These are phyloP conservation scores for Camelus dromedarius DNA, from an alignment of 2,113 vertebrate genomes.

Conservation along the genomic window DNA sequence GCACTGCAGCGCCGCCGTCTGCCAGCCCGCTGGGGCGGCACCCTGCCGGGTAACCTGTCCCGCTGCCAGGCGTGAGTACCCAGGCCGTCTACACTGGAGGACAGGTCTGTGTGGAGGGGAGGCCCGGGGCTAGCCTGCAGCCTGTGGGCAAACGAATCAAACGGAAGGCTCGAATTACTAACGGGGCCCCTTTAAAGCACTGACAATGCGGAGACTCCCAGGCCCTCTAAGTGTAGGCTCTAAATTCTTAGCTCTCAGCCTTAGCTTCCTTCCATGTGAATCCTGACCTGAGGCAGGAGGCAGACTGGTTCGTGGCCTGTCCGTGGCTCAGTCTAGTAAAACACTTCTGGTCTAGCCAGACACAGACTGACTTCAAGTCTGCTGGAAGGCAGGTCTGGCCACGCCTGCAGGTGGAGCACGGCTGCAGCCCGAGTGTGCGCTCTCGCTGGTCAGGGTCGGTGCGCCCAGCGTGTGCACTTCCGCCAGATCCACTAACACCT, in stretches of 20 bases:
- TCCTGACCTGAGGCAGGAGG: neutral
- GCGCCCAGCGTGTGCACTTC: neutral
- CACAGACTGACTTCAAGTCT: neutral
- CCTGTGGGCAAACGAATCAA: neutral
- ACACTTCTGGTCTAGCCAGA: neutral
- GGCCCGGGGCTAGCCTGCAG: neutral
- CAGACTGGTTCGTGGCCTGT: neutral
- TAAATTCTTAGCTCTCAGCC: neutral
- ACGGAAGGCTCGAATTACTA: neutral
- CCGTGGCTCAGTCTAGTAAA: neutral
- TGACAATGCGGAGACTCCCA: no score
- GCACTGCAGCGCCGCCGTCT: slow-evolving; percentile 82
- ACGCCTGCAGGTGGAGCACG: neutral
- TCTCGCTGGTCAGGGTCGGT: neutral
- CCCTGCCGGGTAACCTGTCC: slow-evolving; percentile 70
- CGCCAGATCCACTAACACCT: neutral
- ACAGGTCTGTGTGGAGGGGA: neutral
- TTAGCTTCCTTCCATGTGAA: neutral
- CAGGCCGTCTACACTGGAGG: rapidly evolving
- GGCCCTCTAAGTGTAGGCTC: neutral
- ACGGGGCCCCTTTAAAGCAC: neutral
- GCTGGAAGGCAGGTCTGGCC: neutral
- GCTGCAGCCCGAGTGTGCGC: rapidly evolving
- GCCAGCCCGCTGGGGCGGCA: slow-evolving; percentile 42
- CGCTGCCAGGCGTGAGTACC: slow-evolving; percentile 68